Conservation (phyloP, 2,888 invertebrate species). For the Hydriomena furcata region DNA sequence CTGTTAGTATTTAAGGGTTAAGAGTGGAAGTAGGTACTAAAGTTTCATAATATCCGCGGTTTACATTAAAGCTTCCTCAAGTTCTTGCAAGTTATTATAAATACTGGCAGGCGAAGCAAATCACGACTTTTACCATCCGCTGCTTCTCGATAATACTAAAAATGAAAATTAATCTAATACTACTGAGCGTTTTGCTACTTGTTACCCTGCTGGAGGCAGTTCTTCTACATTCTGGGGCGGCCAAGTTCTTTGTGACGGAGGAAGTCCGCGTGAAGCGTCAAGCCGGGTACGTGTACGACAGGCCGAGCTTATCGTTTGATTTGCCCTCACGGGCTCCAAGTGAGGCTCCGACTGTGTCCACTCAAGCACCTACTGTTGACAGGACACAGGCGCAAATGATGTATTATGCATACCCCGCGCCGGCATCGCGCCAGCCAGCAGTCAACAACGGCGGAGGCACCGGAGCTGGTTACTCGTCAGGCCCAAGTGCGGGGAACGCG, state of each 20-base stretch:
- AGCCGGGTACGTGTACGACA: constrained; percentile 74
- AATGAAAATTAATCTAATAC: constrained; percentile 46
- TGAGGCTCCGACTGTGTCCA: constrained; percentile 44
- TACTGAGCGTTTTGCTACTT: constrained; percentile 40
- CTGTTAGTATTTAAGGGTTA: constrained; percentile 46
- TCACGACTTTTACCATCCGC: constrained; percentile 47
- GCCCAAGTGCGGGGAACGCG: constrained; percentile 20
- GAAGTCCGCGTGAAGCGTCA: constrained; percentile 60
- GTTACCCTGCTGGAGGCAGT: constrained; percentile 35
- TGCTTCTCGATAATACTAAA: constrained; percentile 26
- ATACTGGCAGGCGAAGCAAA: constrained; percentile 47
- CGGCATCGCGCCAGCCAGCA: constrained; percentile 45
- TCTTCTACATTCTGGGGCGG: constrained; percentile 17
- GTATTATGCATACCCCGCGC: constrained; percentile 72
- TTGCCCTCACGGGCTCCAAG: constrained; percentile 57
- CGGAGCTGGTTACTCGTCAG: no score
- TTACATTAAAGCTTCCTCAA: constrained; percentile 36
- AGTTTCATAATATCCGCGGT: constrained; percentile 52
- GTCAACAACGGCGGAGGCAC: constrained; percentile 32
- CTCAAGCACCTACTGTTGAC: constrained; percentile 68
- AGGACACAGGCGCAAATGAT: constrained; percentile 69
- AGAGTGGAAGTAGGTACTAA: constrained; percentile 43
- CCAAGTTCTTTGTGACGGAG: constrained; percentile 31
- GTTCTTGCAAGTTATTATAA: constrained; percentile 63
- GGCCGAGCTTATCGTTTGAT: constrained; percentile 69